These are phyloP conservation scores for Penaeus indicus DNA, from an alignment of 1,140 invertebrate species.

Conservation along the genomic window DNA sequence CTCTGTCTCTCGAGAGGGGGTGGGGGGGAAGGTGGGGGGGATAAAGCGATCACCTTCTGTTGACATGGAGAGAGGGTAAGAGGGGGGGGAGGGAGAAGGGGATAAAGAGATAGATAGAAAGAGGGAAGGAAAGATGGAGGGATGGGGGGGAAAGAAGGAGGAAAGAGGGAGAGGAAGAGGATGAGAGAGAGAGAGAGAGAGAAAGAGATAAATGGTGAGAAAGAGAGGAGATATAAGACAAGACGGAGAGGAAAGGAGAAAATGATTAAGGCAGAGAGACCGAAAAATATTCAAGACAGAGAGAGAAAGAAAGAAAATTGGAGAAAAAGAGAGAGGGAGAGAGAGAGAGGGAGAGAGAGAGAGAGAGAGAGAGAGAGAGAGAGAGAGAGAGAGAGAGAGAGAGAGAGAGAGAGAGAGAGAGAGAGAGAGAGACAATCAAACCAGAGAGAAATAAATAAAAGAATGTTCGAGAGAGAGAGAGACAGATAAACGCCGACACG, in stretches of 20 bases:
- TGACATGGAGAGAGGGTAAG: neutral
- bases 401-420: neutral
- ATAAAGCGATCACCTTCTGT: neutral
- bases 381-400: neutral
- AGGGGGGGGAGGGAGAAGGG: neutral
- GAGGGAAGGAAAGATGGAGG: no score
- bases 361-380: neutral
- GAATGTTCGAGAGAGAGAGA: no score
- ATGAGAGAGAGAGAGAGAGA: slow-evolving; percentile 26
- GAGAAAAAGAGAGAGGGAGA: no score
- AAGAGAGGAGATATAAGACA: no score
- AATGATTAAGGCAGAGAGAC: no score
- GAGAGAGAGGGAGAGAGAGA: neutral
- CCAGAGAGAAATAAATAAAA: neutral
- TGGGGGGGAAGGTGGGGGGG: neutral
- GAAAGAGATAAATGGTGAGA: neutral
- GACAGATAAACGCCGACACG: no score
- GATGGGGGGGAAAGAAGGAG: slow-evolving; percentile 1
- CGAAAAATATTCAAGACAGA: neutral
- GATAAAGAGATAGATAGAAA: neutral
- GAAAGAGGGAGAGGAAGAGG: slow-evolving; percentile 31
- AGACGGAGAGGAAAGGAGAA: no score
- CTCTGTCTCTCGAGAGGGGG: neutral
- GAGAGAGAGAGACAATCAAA: neutral
- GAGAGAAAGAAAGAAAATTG: neutral